Percentiles rank a stretch among this genome's conserved stretches.
These are phyloP conservation scores for Dicyrtomina minuta DNA, from an alignment of 2,888 invertebrate species.

Conservation along the genomic window DNA sequence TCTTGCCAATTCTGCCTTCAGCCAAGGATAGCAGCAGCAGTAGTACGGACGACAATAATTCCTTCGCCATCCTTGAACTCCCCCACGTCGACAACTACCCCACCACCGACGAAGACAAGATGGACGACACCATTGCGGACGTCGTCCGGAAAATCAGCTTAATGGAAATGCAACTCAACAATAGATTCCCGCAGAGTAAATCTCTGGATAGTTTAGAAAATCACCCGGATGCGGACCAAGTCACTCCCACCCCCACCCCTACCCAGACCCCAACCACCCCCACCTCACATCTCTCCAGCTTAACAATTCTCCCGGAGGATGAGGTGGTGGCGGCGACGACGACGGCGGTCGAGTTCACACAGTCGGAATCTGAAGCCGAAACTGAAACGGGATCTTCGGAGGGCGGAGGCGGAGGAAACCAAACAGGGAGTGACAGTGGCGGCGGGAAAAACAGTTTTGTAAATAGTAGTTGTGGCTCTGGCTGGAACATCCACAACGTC, in stretches of 20 bases:
- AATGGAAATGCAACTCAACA: conserved; percentile 35
- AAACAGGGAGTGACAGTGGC: too few species aligned
- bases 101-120: conserved; percentile 31
- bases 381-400: too few species aligned
- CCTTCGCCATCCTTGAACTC: too few species aligned
- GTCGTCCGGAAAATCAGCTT: conserved; percentile 41
- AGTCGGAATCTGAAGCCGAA: too few species aligned
- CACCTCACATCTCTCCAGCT: background rate
- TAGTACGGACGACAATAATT: background rate
- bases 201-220: background rate
- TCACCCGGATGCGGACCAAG: background rate
- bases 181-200: conserved; percentile 7
- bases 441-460: too few species aligned
- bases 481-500: too few species aligned
- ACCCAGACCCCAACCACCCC: background rate
- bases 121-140: conserved; percentile 38
- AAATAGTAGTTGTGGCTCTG: too few species aligned
- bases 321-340: too few species aligned
- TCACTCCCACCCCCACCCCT: too few species aligned
- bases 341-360: too few species aligned
- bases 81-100: conserved; percentile 19
- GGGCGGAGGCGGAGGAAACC: too few species aligned
- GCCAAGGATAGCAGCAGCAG: too few species aligned
- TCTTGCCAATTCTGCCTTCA: background rate
- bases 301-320: background rate